Evolutionary conservation across 2,888 invertebrate genomes (phyloP).

Genomic region (Nasonovia ribisnigri): DNA sequence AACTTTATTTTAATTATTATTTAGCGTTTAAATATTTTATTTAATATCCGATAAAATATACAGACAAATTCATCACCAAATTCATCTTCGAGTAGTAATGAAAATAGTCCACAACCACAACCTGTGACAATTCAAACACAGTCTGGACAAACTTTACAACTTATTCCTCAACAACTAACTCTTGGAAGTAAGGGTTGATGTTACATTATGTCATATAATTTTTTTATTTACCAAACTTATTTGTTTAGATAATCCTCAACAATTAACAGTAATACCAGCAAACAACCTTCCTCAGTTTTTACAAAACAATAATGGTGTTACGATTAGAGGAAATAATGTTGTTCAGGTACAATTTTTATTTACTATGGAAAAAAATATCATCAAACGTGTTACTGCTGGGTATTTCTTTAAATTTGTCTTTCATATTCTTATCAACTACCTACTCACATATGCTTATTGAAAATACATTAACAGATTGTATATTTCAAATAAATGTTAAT

Average conservation of each 20-base stretch:
- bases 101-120: conserved; percentile 53
- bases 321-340: conserved; percentile 68
- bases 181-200: conserved; percentile 51
- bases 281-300: conserved; percentile 73
- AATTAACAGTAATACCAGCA: conserved; percentile 86
- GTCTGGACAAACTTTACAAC: conserved; percentile 65
- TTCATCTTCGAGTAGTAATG: conserved; percentile 62
- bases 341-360: conserved; percentile 68
- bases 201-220: background rate
- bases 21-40: background rate
- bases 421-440: background rate
- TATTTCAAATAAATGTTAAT: background rate
- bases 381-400: background rate
- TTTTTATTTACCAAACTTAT: background rate
- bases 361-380: background rate
- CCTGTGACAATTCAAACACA: conserved; percentile 64
- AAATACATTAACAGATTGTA: background rate
- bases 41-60: background rate
- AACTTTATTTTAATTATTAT: background rate
- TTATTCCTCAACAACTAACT: conserved; percentile 65
- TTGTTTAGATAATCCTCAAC: conserved; percentile 72
- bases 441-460: background rate
- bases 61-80: conserved; percentile 63
- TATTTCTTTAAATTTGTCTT: background rate
- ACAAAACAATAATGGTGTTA: conserved; percentile 67